These are phyloP conservation scores for Pagrus major DNA, from an alignment of 2,113 vertebrate genomes.

Conservation along the genomic window DNA sequence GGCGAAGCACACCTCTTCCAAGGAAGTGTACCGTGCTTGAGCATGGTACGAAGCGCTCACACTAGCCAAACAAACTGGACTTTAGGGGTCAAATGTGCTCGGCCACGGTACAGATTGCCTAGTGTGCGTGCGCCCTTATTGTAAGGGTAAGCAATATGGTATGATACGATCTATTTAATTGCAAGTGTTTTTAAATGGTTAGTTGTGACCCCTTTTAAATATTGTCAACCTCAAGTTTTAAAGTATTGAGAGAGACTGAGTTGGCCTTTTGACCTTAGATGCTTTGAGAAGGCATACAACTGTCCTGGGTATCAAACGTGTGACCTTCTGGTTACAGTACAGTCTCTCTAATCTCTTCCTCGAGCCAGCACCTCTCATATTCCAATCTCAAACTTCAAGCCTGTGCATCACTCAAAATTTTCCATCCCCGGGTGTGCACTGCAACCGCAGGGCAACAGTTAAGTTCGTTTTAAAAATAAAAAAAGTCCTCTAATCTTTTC, in stretches of 20 bases:
- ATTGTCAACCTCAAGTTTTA: too few species aligned
- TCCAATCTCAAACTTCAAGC: background rate
- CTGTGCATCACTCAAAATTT: background rate
- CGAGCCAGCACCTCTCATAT: background rate
- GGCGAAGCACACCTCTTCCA: too few species aligned
- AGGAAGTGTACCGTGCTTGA: too few species aligned
- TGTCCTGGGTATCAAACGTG: background rate
- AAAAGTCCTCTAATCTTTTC: background rate
- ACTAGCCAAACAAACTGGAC: too few species aligned
- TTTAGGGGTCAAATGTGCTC: too few species aligned
- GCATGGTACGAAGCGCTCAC: too few species aligned
- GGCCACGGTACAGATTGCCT: too few species aligned
- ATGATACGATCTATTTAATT: too few species aligned
- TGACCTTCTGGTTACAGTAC: slow-evolving; percentile 4
- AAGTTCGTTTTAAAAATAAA: background rate
- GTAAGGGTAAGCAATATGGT: too few species aligned
- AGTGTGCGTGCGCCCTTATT: too few species aligned
- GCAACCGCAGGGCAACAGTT: background rate
- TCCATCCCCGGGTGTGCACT: background rate
- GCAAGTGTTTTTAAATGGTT: too few species aligned
- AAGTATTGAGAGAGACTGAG: background rate
- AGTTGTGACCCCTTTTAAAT: too few species aligned
- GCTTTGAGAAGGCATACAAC: background rate
- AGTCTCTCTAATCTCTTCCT: background rate
- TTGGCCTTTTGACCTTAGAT: background rate